Evolutionary conservation across 2,888 invertebrate genomes (phyloP).

Genomic region (Lampropteryx suffumata): DNA sequence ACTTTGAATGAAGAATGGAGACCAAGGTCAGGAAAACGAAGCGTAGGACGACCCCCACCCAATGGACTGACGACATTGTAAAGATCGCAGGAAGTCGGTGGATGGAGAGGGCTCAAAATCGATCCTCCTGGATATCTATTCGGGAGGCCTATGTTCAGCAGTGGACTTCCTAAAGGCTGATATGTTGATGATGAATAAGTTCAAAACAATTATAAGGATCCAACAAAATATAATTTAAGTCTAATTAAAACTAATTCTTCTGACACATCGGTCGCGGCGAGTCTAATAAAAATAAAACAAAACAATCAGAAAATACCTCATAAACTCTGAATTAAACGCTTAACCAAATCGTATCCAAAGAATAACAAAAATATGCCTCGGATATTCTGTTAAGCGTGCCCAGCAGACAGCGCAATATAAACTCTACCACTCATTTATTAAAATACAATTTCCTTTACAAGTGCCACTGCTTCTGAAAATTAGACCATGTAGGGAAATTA

Average conservation of each 20-base stretch:
- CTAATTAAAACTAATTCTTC: constrained; percentile 10
- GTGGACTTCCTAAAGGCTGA: too few species aligned
- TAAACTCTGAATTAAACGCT: constrained; percentile 56
- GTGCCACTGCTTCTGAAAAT: constrained; percentile 24
- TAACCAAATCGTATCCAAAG: constrained; percentile 54
- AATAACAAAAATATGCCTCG: constrained; percentile 44
- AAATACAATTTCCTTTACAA: constrained; percentile 34
- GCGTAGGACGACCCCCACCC: too few species aligned
- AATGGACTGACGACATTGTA: too few species aligned
- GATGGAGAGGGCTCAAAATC: too few species aligned
- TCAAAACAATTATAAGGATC: not conserved
- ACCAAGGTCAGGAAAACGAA: too few species aligned
- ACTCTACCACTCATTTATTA: constrained; percentile 38
- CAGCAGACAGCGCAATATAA: constrained; percentile 29
- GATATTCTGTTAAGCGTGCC: constrained; percentile 37
- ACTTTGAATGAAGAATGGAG: too few species aligned
- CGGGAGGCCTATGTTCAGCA: too few species aligned
- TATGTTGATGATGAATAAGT: too few species aligned
- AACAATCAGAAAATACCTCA: constrained; percentile 45
- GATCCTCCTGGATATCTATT: too few species aligned
- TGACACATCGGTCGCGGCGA: constrained; percentile 2
- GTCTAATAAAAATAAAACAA: constrained; percentile 25
- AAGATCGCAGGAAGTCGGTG: too few species aligned
- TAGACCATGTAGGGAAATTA: constrained; percentile 36
- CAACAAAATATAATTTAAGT: not conserved